These are phyloP conservation scores for Eupleurogrammus muticus DNA, from an alignment of 2,797 vertebrate species.

Conservation along the genomic window DNA sequence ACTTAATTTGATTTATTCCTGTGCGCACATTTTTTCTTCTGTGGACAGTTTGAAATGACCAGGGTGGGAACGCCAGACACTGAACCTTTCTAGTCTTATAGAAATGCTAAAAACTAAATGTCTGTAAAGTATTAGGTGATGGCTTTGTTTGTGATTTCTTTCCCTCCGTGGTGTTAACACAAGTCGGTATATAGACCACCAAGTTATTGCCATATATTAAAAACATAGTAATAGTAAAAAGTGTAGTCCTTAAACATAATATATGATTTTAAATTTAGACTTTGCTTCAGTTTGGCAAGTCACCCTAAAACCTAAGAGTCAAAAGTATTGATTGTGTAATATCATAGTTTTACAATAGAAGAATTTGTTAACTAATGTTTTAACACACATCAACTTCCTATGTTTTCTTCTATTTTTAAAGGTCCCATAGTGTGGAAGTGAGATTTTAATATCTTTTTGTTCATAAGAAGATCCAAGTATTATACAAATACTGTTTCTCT, in stretches of 20 bases:
- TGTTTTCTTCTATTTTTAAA: not conserved
- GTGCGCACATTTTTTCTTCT: conserved; percentile 26
- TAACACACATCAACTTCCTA: not conserved
- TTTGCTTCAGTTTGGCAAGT: not conserved
- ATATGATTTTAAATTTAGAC: not conserved
- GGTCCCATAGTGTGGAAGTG: too few species aligned
- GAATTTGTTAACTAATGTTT: not conserved
- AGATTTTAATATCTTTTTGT: too few species aligned
- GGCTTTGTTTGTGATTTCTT: conserved; percentile 8
- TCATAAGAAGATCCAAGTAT: too few species aligned
- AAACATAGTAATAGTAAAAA: not conserved
- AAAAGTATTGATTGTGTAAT: not conserved
- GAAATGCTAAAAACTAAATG: conserved; percentile 2
- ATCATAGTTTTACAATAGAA: not conserved
- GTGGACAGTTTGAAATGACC: conserved; percentile 32
- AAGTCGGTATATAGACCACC: not conserved
- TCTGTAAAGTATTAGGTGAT: not conserved
- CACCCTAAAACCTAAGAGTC: not conserved
- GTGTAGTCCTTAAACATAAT: not conserved
- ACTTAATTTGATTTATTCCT: conserved; percentile 47
- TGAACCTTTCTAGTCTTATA: conserved; percentile 13
- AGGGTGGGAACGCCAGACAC: conserved; percentile 11
- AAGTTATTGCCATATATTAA: not conserved
- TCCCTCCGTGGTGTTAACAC: not conserved
- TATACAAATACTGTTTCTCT: too few species aligned